Percentiles rank a stretch among this genome's conserved stretches.
Conservation (phyloP, 1,140 invertebrate species). For the Argopecten irradians region DNA sequence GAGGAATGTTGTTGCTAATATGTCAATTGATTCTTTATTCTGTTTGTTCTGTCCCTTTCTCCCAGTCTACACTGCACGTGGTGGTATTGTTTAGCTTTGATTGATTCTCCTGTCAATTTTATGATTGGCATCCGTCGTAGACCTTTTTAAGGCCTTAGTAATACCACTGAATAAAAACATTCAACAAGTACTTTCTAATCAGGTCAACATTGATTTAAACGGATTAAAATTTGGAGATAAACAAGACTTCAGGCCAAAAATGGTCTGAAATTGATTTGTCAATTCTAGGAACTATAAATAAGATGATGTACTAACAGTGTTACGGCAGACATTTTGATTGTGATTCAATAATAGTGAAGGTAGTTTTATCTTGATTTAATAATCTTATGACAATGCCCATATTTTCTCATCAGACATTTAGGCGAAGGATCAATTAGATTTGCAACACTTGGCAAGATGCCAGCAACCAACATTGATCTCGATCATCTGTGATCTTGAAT, state of each 20-base stretch:
- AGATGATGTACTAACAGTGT: neutral
- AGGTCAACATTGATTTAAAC: too few relatives aligned
- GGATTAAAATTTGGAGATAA: too few relatives aligned
- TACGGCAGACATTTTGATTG: neutral
- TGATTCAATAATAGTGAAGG: neutral
- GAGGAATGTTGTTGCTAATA: too few relatives aligned
- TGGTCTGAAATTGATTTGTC: neutral
- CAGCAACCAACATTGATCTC: neutral
- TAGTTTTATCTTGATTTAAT: neutral
- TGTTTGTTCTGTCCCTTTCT: too few relatives aligned
- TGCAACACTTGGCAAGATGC: neutral
- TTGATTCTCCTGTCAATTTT: too few relatives aligned
- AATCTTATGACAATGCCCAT: neutral
- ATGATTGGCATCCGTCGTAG: too few relatives aligned
- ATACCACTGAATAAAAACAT: too few relatives aligned
- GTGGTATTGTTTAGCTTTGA: too few relatives aligned
- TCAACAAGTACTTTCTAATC: too few relatives aligned
- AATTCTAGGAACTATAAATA: neutral
- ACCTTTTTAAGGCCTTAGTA: too few relatives aligned
- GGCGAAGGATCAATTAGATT: slow-evolving; percentile 3
- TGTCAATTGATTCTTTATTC: too few relatives aligned
- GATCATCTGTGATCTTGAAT: neutral
- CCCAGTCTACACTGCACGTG: too few relatives aligned
- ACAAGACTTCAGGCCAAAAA: neutral
- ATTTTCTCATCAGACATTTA: neutral